phyloP scores from a whole-genome alignment of 2,888 invertebrate genomes.

The Atrina japonica region DNA sequence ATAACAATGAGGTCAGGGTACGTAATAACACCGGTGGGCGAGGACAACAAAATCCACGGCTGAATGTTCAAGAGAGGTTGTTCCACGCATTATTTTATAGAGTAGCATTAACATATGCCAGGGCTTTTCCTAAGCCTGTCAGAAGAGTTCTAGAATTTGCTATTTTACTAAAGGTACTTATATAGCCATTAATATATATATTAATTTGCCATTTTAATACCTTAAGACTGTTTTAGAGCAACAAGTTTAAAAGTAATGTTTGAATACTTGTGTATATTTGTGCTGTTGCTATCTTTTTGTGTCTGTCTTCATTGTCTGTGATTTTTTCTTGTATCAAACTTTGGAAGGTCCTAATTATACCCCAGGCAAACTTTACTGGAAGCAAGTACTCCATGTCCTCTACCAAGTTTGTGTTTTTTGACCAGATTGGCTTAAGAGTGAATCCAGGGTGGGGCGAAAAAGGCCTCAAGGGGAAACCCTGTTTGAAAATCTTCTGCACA shows the following conservation, averaged over 20 bases:
- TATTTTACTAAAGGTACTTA: slow-evolving; percentile 88
- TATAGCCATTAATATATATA: background rate
- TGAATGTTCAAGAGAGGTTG: slow-evolving; percentile 90
- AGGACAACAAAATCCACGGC: slow-evolving; percentile 70
- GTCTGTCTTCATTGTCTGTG: too few relatives aligned
- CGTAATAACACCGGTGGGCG: slow-evolving; percentile 47
- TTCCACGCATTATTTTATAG: slow-evolving; percentile 97
- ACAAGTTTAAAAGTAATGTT: too few relatives aligned
- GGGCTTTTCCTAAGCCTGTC: slow-evolving; percentile 90
- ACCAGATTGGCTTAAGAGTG: too few relatives aligned
- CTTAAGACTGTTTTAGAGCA: background rate
- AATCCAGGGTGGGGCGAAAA: too few relatives aligned
- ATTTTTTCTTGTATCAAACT: too few relatives aligned
- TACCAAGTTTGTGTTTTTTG: too few relatives aligned
- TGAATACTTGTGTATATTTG: background rate
- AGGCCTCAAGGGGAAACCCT: too few relatives aligned
- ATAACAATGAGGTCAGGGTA: slow-evolving; percentile 48
- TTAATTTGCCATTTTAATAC: background rate
- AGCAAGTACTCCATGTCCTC: too few relatives aligned
- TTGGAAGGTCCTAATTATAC: too few relatives aligned
- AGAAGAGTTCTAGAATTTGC: slow-evolving; percentile 92
- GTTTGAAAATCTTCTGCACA: too few relatives aligned
- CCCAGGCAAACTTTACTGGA: too few relatives aligned
- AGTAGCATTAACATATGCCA: slow-evolving; percentile 94
- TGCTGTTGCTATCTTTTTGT: too few relatives aligned